Base-by-base conservation (phyloP, 1,140 invertebrate genomes). In the Anoplolepis gracilipes region DNA sequence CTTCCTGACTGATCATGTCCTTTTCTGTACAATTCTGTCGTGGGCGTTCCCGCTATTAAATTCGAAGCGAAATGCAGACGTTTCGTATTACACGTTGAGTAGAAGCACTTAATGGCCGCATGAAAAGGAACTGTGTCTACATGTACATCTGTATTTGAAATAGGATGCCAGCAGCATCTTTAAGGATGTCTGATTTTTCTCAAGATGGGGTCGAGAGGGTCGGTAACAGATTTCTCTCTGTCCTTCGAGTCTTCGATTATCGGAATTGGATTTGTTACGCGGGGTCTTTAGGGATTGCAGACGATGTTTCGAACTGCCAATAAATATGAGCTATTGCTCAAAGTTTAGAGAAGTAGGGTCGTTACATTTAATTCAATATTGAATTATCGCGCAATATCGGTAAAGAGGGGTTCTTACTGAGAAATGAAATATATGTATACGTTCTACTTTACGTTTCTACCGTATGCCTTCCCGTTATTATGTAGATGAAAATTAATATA, bases 171-270 rank as follows among this genome's bases (percentile, higher is more conserved):
- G 28, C 30, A 53, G 62, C 46, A 22, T 69, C 42, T 62, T 42
- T 79, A 53, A 78, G 22, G 61, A 78, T 33, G 36, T 53, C 76
- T 49, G 76, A 78, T 65, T 64, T 77, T 77, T 65, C 36, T n/a
- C 16, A 49, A 19, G 16, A 19, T 11, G 28, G 28, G 8, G 28
- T 39, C n/a, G 55, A 42, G 13, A 19, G n/a, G 1, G 11, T 53
- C 22, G 28, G 25, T 65, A 65, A 78, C n/a, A 53, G 76, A 78
- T 78, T 78, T 67, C 5, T 10, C 7, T 39, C 57, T 78, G 39
- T 53, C n/a, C 62, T 53, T 78, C 61, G 42, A 46, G 22, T 64
- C 61, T 53, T 22, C 25, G 61, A 65, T 65, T 78, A 64, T 65
- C 62, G 28, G 25, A 78, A 53, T 67, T 33, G 39, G 30, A 78